A percentile compares a stretch with the other conserved stretches of the same genome.
Conservation (phyloP, 2,797 vertebrate species). For the Lates japonicus region DNA sequence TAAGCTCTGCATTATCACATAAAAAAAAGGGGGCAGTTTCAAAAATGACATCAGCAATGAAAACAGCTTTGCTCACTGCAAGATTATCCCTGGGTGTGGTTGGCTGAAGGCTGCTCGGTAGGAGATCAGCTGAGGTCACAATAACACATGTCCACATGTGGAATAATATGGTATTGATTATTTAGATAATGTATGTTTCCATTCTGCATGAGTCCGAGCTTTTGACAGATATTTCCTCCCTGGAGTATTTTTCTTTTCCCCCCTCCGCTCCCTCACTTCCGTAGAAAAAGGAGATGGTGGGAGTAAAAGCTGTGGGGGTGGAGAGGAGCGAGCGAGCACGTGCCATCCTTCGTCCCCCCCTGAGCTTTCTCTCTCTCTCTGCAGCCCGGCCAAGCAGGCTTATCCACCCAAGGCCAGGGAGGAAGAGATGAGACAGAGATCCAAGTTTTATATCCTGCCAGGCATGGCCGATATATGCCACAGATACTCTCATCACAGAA, state of each 20-base stretch:
- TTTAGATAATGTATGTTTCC: conserved; percentile 60
- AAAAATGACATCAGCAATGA: conserved; percentile 73
- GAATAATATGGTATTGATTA: conserved; percentile 68
- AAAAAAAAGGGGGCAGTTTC: conserved; percentile 46
- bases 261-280: conserved; percentile 25
- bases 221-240: conserved; percentile 66
- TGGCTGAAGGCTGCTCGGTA: conserved; percentile 19
- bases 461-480: conserved; percentile 50
- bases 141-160: conserved; percentile 61
- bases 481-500: conserved; percentile 53
- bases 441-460: conserved; percentile 50
- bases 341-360: conserved; percentile 53
- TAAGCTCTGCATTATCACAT: conserved; percentile 40
- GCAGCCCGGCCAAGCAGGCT: conserved; percentile 44
- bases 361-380: conserved; percentile 16
- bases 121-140: conserved; percentile 63
- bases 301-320: conserved; percentile 41
- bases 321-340: conserved; percentile 36
- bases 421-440: conserved; percentile 47
- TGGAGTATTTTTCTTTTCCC: conserved; percentile 10
- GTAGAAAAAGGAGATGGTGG: conserved; percentile 36
- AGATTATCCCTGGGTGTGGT: conserved; percentile 66
- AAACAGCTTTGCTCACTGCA: conserved; percentile 61
- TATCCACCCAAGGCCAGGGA: conserved; percentile 66
- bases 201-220: conserved; percentile 31